phyloP scores from a whole-genome alignment of 1,140 invertebrate species.

The Daktulosphaira vitifoliae region DNA sequence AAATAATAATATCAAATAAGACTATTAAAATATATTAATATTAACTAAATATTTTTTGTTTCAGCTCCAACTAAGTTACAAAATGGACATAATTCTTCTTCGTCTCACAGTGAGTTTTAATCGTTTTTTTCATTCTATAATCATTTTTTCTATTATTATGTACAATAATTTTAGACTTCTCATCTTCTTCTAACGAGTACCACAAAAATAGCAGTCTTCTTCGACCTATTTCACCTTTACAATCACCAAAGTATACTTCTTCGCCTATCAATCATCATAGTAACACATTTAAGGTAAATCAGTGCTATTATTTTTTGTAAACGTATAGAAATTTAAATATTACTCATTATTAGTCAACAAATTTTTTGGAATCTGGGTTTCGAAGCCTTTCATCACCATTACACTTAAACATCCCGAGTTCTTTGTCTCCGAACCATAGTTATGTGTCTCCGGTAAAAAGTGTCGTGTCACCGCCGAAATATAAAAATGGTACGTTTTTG shows the following conservation, averaged over 20 bases:
- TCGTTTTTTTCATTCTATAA: background rate
- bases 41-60: background rate
- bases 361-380: slow-evolving; percentile 25
- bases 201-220: slow-evolving; percentile 13
- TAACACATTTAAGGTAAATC: slow-evolving; percentile 5
- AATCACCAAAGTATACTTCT: slow-evolving; percentile 31
- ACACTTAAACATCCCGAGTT: slow-evolving; percentile 29
- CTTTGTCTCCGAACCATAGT: slow-evolving; percentile 17
- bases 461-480: slow-evolving; percentile 15
- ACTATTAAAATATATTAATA: background rate
- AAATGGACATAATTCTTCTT: slow-evolving; percentile 24
- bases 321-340: background rate
- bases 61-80: slow-evolving; percentile 18
- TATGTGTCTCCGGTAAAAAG: slow-evolving; percentile 16
- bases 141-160: background rate
- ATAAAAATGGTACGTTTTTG: slow-evolving; percentile 5
- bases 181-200: slow-evolving; percentile 5
- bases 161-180: slow-evolving; percentile 5
- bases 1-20: background rate
- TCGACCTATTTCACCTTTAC: slow-evolving; percentile 25
- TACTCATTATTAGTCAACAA: slow-evolving; percentile 10
- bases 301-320: background rate
- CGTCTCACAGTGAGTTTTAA: slow-evolving; percentile 8
- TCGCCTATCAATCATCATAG: slow-evolving; percentile 19
- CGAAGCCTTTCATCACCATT: slow-evolving; percentile 16